These are phyloP conservation scores for Phyllotreta striolata DNA, from an alignment of 2,888 invertebrate genomes.

Conservation along the genomic window DNA sequence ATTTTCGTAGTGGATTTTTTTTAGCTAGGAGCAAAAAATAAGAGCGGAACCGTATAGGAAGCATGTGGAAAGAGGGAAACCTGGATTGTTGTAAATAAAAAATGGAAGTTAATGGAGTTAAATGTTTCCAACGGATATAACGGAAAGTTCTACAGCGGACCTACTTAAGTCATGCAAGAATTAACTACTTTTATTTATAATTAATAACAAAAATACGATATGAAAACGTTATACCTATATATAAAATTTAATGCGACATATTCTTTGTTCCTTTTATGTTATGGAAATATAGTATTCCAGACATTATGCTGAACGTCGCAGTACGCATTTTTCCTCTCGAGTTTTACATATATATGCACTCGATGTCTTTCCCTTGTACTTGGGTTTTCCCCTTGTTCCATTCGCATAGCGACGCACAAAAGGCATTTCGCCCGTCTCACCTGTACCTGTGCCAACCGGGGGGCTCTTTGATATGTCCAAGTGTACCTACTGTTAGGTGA, in stretches of 20 bases:
- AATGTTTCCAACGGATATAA: too few relatives aligned
- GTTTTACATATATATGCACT: conserved; percentile 15
- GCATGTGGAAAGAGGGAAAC: too few relatives aligned
- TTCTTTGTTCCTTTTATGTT: background rate
- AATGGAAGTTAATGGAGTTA: too few relatives aligned
- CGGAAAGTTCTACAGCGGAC: too few relatives aligned
- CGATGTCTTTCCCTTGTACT: conserved; percentile 11
- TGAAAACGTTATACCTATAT: conserved; percentile 10
- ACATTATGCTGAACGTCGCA: conserved; percentile 5
- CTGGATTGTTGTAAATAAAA: too few relatives aligned
- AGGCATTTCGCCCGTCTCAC: conserved; percentile 15
- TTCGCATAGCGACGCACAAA: conserved; percentile 16
- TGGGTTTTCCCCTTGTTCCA: conserved; percentile 12
- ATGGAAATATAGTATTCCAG: conserved; percentile 5
- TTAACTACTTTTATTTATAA: too few relatives aligned
- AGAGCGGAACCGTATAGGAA: too few relatives aligned
- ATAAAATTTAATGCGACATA: conserved; percentile 12
- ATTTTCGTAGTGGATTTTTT: too few relatives aligned
- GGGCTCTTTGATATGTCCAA: conserved; percentile 37
- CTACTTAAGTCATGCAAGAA: too few relatives aligned
- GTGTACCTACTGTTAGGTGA: conserved; percentile 24
- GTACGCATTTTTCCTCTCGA: conserved; percentile 13
- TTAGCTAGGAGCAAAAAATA: too few relatives aligned
- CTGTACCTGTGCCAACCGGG: conserved; percentile 22
- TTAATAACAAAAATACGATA: too few relatives aligned